These are phyloP conservation scores for Tinamus major DNA, from an alignment of 2,797 vertebrate genomes.

Conservation along the genomic window DNA sequence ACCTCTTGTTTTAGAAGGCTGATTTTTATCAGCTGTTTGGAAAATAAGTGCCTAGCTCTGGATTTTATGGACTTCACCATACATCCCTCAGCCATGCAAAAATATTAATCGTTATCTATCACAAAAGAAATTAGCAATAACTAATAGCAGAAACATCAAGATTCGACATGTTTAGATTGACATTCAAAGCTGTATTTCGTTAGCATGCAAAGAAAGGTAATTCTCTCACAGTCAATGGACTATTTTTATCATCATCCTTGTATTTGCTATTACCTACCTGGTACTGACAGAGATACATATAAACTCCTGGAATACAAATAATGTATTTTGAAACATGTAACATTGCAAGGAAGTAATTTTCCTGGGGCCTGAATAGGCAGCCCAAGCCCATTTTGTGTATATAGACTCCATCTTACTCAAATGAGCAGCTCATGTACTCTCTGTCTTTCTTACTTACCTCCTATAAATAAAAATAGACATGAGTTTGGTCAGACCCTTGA, in stretches of 20 bases:
- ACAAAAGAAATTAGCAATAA: background rate
- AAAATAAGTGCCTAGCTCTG: background rate
- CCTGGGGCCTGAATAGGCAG: background rate
- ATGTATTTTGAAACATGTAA: background rate
- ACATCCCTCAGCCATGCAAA: background rate
- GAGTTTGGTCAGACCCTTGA: background rate
- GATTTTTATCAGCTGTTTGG: background rate
- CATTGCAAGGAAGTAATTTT: no score
- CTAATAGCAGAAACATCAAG: background rate
- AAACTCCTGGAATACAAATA: background rate
- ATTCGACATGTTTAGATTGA: background rate
- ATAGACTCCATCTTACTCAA: background rate
- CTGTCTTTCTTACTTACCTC: background rate
- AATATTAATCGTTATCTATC: background rate
- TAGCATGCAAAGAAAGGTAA: background rate
- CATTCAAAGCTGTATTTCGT: background rate
- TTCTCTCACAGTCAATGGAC: background rate
- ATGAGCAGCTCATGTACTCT: background rate
- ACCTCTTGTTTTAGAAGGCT: background rate
- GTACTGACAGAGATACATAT: background rate
- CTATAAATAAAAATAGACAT: background rate
- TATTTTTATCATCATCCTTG: background rate
- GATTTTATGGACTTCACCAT: background rate
- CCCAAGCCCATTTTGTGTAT: background rate
- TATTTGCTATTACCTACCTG: background rate